Conservation (phyloP, 2,113 vertebrate species). For the Hemicordylus capensis region DNA sequence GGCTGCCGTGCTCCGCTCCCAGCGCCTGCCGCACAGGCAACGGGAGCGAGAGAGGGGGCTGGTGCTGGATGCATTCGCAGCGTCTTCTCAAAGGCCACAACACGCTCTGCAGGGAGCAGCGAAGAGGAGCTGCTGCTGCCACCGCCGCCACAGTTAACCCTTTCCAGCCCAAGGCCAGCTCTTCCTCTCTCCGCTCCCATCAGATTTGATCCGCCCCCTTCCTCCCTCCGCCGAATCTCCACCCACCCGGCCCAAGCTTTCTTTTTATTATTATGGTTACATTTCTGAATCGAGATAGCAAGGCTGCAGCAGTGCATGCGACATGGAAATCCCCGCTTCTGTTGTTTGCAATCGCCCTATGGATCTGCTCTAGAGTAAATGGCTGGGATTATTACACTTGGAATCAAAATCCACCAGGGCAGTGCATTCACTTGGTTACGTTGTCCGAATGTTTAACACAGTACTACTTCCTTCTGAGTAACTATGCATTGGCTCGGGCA, state of each 20-base stretch:
- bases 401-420: too few relatives aligned
- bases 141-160: constrained; percentile 33
- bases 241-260: not conserved
- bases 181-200: constrained; percentile 13
- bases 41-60: not conserved
- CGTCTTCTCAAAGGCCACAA: constrained; percentile 26
- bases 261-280: too few relatives aligned
- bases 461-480: not conserved
- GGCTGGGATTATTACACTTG: not conserved
- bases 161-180: constrained; percentile 17
- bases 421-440: too few relatives aligned
- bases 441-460: too few relatives aligned
- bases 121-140: not conserved
- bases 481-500: not conserved
- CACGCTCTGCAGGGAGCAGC: constrained; percentile 20
- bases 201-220: constrained; percentile 23
- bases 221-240: constrained; percentile 47
- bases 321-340: too few relatives aligned
- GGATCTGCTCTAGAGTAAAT: too few relatives aligned
- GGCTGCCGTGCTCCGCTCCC: constrained; percentile 21
- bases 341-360: too few relatives aligned
- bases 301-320: too few relatives aligned
- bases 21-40: constrained; percentile 35
- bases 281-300: too few relatives aligned
- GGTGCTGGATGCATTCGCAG: not conserved